Percentiles rank a stretch among this genome's conserved stretches.
These are phyloP conservation scores for Micrasema longulum DNA, from an alignment of 1,140 invertebrate genomes.

Conservation along the genomic window DNA sequence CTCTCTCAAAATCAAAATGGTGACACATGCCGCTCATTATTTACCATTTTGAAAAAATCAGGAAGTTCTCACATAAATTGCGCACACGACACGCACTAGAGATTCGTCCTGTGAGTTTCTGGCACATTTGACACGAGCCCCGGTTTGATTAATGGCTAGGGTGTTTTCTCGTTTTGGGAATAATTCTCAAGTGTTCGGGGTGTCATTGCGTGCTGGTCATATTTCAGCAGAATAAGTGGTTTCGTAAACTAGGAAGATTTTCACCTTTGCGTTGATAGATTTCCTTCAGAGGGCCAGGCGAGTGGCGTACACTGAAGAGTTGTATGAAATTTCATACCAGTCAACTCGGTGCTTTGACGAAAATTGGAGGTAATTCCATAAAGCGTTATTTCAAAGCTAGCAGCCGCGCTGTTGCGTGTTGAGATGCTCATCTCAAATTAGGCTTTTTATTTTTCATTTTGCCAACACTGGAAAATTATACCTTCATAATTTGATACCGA, in stretches of 20 bases:
- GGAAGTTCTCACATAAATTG: conserved; percentile 42
- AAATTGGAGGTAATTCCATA: neutral
- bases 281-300: neutral
- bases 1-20: conserved; percentile 23
- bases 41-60: conserved; percentile 37
- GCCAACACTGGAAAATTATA: no score
- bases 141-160: conserved; percentile 42
- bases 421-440: no score
- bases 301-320: conserved; percentile 5
- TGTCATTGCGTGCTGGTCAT: conserved; percentile 32
- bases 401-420: no score
- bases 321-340: conserved; percentile 25
- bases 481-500: no score
- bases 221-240: conserved; percentile 32
- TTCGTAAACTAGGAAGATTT: conserved; percentile 25
- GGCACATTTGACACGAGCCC: conserved; percentile 36
- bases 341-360: neutral
- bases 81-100: conserved; percentile 30
- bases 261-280: conserved; percentile 14
- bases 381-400: neutral
- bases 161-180: conserved; percentile 29
- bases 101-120: conserved; percentile 11
- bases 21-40: conserved; percentile 36
- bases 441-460: no score
- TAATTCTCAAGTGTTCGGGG: conserved; percentile 33